phyloP scores from a whole-genome alignment of 30 jellyfish, hydroid and myxozoan species.

The Cassiopea andromeda region DNA sequence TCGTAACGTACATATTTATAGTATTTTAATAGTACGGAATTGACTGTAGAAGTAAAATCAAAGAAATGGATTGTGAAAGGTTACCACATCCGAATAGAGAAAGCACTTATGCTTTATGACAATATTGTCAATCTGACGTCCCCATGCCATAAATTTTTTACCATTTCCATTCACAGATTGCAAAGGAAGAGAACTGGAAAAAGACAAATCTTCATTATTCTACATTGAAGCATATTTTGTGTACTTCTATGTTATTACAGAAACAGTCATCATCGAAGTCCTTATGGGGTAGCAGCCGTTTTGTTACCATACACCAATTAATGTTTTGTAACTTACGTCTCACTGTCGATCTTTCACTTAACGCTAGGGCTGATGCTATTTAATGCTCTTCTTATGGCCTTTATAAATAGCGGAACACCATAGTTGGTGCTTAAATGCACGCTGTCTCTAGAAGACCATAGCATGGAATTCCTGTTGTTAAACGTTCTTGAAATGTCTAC shows the following conservation, averaged over 20 bases:
- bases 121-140: background rate
- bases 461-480: background rate
- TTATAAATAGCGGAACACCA: background rate
- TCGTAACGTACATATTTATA: background rate
- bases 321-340: background rate
- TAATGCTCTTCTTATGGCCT: background rate
- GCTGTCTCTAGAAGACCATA: background rate
- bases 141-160: background rate
- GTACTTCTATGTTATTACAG: too few species aligned
- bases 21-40: background rate
- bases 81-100: background rate
- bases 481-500: background rate
- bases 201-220: background rate
- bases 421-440: background rate
- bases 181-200: background rate
- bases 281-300: too few species aligned
- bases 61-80: background rate
- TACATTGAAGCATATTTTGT: too few species aligned
- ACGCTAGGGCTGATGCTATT: background rate
- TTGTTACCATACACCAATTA: too few species aligned
- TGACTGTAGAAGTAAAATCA: background rate
- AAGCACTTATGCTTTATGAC: background rate
- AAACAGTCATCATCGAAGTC: too few species aligned
- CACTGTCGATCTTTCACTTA: background rate
- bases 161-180: background rate